Percentiles rank a stretch among this genome's conserved stretches.
Conservation (phyloP, 2,797 vertebrate species). For the Poecilia gillii region DNA sequence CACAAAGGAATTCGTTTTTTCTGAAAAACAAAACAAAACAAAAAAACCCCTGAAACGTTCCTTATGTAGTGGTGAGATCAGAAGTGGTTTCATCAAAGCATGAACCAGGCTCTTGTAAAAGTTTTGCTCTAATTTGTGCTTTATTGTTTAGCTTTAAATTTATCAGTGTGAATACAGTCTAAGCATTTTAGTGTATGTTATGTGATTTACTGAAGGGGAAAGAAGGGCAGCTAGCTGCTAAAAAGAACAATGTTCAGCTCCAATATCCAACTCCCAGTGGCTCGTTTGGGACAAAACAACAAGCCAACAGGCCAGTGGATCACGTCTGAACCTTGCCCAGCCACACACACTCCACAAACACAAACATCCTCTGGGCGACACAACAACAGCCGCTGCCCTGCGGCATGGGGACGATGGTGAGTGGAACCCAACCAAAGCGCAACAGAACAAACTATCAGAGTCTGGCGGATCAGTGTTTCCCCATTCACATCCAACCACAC, state of each 20-base stretch:
- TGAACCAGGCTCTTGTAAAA: neutral
- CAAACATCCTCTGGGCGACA: conserved; percentile 52
- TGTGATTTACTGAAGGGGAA: conserved; percentile 5
- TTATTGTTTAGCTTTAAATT: neutral
- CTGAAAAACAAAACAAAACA: neutral
- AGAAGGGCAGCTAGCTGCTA: conserved; percentile 9
- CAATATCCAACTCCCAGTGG: conserved; percentile 43
- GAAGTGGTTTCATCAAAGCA: neutral
- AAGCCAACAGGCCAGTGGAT: conserved; percentile 52
- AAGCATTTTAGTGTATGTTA: neutral
- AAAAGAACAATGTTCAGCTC: conserved; percentile 35
- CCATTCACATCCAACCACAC: conserved; percentile 38
- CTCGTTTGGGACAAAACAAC: conserved; percentile 46
- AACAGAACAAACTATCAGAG: conserved; percentile 59
- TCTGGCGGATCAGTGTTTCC: conserved; percentile 46
- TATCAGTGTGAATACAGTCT: neutral
- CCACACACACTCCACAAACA: conserved; percentile 37
- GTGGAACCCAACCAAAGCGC: conserved; percentile 55
- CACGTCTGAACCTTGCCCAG: conserved; percentile 48
- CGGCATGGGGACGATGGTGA: conserved; percentile 39
- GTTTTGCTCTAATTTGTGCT: neutral
- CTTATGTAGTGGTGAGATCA: neutral
- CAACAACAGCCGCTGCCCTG: conserved; percentile 59
- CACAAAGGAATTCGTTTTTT: conserved; percentile 42
- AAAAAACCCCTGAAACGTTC: no score